Evolutionary conservation across 2,113 vertebrate species (phyloP).

Genomic region (Eonycteris spelaea): DNA sequence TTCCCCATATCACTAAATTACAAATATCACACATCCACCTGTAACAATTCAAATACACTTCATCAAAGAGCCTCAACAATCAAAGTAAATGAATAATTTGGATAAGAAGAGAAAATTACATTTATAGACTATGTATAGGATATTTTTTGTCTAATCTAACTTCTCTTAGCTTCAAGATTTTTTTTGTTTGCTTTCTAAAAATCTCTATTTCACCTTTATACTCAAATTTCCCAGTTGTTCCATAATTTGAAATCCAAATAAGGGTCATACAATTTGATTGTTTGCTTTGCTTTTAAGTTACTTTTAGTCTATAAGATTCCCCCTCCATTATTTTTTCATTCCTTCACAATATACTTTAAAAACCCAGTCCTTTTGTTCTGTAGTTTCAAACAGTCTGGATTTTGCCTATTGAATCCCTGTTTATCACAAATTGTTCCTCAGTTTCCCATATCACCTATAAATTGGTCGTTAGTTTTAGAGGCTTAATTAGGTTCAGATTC

Average conservation of each 20-base stretch:
- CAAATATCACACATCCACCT: neutral
- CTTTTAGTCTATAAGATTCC: neutral
- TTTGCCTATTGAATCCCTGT: neutral
- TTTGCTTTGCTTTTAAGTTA: neutral
- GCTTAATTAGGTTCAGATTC: neutral
- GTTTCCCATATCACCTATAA: neutral
- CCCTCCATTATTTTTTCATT: neutral
- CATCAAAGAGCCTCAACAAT: neutral
- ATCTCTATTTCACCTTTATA: neutral
- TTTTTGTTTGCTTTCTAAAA: neutral
- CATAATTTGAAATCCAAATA: neutral
- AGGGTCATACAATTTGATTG: neutral
- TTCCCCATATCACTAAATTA: neutral
- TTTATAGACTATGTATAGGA: neutral
- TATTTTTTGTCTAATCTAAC: neutral
- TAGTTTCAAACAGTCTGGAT: neutral
- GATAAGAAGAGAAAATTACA: neutral
- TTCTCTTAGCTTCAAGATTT: neutral
- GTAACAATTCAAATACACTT: neutral
- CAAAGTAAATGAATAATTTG: neutral
- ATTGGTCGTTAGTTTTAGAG: neutral
- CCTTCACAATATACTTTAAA: neutral
- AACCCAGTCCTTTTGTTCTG: neutral
- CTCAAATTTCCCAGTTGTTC: neutral
- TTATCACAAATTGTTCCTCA: neutral